Evolutionary conservation across 2,797 vertebrate species (phyloP), one percentile per base, ranked within the genome.

Genomic region (Alauda arvensis): DNA sequence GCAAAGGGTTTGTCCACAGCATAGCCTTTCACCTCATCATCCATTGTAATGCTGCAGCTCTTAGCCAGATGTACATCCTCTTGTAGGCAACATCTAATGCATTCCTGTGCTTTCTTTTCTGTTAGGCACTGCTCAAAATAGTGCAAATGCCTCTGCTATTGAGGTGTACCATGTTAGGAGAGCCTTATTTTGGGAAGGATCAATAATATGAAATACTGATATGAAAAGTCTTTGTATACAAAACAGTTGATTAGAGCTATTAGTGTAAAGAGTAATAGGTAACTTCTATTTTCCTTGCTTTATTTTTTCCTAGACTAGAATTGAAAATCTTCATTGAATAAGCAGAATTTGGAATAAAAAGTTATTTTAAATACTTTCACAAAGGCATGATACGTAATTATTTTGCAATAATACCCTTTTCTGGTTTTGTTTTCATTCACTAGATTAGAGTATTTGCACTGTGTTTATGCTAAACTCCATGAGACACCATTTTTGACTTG

Each of bases 11-110:
- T 25, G 15, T 31, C 18, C 9, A 56, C 19, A 67, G 26, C 18
- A 70, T 15, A 8, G 11, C 60, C 5, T 53, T 68, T 46, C 14
- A 53, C 9, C 4, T 8, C 0, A 1, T 18, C 3, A 4, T 17
- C 6, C 18, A 24, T 33, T n/a, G 4, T 24, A 61, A 31, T 21
- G 7, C 21, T 46, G 21, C 29, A 59, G 29, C 3, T 79, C 7
- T 69, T 77, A 42, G 2, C 10, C 10, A 52, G 49, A 21, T 31
- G 9, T 37, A 25, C 0, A 1, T 20, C 12, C 12, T 31, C 12
- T 68, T 49, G 6, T 6, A 62, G 34, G 7, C 11, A 40, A 40
- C 9, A 31, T 21, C 18, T 45, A 26, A 12, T 26, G 3, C 37
- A 23, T 40, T 66, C 14, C 28, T 8, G 11, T 16, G 14, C 8